Evolutionary conservation across 2,888 invertebrate species (phyloP).

Genomic region (Eupeodes luniger): DNA sequence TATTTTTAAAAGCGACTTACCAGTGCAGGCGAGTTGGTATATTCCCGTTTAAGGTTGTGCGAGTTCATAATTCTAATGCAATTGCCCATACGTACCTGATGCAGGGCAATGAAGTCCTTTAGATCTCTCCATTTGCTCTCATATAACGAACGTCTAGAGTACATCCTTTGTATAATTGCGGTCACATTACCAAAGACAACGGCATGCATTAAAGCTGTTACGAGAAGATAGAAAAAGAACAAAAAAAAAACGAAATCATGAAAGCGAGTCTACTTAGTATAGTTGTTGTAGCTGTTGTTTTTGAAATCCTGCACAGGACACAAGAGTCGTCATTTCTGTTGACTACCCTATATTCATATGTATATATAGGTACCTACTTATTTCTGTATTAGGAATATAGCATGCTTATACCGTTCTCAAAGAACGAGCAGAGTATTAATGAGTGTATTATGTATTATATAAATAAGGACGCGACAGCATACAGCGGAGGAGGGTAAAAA

Average conservation of each 20-base stretch:
- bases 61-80: conserved; percentile 76
- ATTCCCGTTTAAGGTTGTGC: conserved; percentile 75
- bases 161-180: conserved; percentile 98
- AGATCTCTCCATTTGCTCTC: conserved; percentile 97
- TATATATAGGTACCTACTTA: no score
- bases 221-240: background rate
- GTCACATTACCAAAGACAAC: conserved; percentile 99
- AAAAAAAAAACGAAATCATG: conserved; percentile 36
- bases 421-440: background rate
- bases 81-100: conserved; percentile 86
- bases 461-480: no score
- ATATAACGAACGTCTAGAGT: conserved; percentile 95
- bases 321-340: no score
- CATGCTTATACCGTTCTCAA: background rate
- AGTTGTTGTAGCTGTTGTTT: background rate
- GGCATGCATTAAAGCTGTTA: conserved; percentile 97
- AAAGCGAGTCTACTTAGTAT: conserved; percentile 5
- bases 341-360: no score
- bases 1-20: conserved; percentile 73
- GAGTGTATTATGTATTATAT: no score
- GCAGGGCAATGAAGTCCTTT: conserved; percentile 96
- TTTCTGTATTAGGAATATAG: background rate
- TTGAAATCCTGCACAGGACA: no score
- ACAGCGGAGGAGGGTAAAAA: background rate
- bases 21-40: conserved; percentile 71